These are phyloP conservation scores for Willisornis vidua DNA, from an alignment of 2,113 vertebrate species.

Conservation along the genomic window DNA sequence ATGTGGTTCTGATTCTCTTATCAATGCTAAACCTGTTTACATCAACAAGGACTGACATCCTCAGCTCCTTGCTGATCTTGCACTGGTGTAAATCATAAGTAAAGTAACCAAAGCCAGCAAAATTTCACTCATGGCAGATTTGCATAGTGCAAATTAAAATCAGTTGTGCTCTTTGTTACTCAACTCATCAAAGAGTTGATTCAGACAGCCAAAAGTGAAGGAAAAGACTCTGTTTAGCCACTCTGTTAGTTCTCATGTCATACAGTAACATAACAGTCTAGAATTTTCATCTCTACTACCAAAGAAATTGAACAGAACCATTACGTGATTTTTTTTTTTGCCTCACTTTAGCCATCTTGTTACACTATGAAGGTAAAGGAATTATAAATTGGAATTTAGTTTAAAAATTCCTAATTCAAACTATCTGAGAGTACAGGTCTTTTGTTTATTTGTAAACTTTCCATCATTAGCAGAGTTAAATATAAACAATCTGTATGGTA, in stretches of 20 bases:
- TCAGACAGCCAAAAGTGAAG: conserved; percentile 58
- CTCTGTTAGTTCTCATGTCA: conserved; percentile 66
- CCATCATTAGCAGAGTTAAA: not conserved
- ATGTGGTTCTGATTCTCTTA: not conserved
- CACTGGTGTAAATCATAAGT: not conserved
- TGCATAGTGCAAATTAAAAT: not conserved
- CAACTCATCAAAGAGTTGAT: conserved; percentile 59
- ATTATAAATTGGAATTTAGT: not conserved
- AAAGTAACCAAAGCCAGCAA: not conserved
- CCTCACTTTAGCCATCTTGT: conserved; percentile 36
- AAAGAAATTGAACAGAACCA: conserved; percentile 76
- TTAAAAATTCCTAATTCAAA: not conserved
- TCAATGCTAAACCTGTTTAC: not conserved
- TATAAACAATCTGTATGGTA: not conserved
- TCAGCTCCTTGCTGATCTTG: not conserved
- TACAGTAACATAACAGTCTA: conserved; percentile 71
- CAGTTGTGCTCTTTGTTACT: not conserved
- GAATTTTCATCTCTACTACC: conserved; percentile 67
- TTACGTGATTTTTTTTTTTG: conserved; percentile 57
- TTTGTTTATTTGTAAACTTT: not conserved
- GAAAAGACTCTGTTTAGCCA: conserved; percentile 60
- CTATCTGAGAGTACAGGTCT: not conserved
- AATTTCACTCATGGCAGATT: conserved; percentile 31
- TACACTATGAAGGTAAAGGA: conserved; percentile 33
- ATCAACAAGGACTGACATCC: not conserved